phyloP scores from a whole-genome alignment of 2,797 vertebrate species.

The Salarias fasciatus region DNA sequence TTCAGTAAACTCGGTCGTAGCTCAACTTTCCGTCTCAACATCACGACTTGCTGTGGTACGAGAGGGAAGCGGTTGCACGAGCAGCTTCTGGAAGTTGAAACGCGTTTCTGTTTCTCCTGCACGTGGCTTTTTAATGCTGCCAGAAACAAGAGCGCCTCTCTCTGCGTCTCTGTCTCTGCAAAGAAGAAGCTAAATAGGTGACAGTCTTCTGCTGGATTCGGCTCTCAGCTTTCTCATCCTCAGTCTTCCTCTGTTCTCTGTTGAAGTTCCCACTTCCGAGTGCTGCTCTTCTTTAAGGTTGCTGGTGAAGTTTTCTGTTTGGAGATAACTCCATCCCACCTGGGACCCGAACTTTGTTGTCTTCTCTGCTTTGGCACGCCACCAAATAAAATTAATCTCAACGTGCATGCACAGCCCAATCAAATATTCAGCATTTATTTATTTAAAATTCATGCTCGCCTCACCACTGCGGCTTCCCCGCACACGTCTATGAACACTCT shows the following conservation, averaged over 20 bases:
- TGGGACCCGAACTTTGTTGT: slow-evolving; percentile 38
- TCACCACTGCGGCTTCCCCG: no score
- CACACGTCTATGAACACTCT: no score
- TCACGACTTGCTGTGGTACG: slow-evolving; percentile 24
- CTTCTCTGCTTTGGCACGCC: slow-evolving; percentile 26
- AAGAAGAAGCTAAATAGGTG: slow-evolving; percentile 26
- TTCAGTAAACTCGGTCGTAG: slow-evolving; percentile 3
- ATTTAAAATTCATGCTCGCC: neutral
- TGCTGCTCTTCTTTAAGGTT: slow-evolving; percentile 10
- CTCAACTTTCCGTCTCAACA: slow-evolving; percentile 19
- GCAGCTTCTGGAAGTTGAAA: slow-evolving; percentile 17
- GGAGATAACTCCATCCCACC: slow-evolving; percentile 19
- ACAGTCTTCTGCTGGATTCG: slow-evolving; percentile 35
- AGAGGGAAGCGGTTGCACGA: slow-evolving; percentile 7
- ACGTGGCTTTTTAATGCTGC: slow-evolving; percentile 23
- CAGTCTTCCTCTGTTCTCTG: slow-evolving; percentile 13
- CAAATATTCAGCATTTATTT: slow-evolving; percentile 19
- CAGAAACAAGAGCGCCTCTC: slow-evolving; percentile 3
- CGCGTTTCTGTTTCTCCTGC: slow-evolving; percentile 6
- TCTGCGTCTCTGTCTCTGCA: slow-evolving; percentile 4
- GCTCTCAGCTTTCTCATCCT: slow-evolving; percentile 29
- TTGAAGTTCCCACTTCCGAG: slow-evolving; percentile 30
- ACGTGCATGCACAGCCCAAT: slow-evolving; percentile 27
- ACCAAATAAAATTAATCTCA: slow-evolving; percentile 6
- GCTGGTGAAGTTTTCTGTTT: slow-evolving; percentile 17